These are phyloP conservation scores for Spisula solida DNA, from an alignment of 2,888 invertebrate species.

Conservation along the genomic window DNA sequence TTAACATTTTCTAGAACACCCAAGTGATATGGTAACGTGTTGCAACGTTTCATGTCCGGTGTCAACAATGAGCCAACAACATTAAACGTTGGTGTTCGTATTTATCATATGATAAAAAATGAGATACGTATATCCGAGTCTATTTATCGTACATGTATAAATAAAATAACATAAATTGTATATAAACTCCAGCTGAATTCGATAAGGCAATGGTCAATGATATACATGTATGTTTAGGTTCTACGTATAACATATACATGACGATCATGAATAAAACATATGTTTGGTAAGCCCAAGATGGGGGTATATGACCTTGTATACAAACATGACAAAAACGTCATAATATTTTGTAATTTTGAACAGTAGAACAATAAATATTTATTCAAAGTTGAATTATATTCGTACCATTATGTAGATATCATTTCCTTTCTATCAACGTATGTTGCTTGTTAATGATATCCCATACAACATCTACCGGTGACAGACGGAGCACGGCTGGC, in stretches of 20 bases:
- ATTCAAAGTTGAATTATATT: conserved; percentile 8
- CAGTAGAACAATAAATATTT: conserved; percentile 39
- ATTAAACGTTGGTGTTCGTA: too few species aligned
- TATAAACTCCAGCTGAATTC: not conserved
- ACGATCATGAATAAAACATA: conserved; percentile 12
- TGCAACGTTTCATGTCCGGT: not conserved
- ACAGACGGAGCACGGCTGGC: not conserved
- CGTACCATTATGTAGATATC: conserved; percentile 6
- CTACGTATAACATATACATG: conserved; percentile 9
- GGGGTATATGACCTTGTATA: conserved; percentile 19
- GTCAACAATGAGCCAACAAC: not conserved
- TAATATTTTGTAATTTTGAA: conserved; percentile 48
- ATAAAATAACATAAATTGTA: not conserved
- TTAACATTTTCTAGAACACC: not conserved
- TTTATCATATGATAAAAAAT: not conserved
- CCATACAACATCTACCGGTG: not conserved
- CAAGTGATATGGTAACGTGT: not conserved
- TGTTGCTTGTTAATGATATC: not conserved
- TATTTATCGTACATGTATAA: not conserved
- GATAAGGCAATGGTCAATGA: not conserved
- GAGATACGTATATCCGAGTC: not conserved
- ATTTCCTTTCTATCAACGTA: conserved; percentile 26
- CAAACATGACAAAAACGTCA: conserved; percentile 37
- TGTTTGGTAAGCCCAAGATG: conserved; percentile 10
- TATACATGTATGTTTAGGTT: not conserved